Percentiles rank a stretch among this genome's conserved stretches.
Conservation (phyloP, 2,797 vertebrate species). For the Molossus molossus region DNA sequence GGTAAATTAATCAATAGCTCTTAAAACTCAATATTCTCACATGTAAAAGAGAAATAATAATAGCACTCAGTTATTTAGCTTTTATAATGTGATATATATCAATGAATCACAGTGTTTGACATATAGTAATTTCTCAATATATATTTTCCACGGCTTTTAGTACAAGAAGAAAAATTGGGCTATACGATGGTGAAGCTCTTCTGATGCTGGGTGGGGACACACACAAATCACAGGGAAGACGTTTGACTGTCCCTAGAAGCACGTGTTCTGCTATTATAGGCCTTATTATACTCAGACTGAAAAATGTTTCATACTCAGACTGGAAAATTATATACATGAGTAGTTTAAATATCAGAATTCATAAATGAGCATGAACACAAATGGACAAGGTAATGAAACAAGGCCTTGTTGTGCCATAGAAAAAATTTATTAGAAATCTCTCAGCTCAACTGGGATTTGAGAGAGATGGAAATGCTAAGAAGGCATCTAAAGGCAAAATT, state of each 20-base stretch:
- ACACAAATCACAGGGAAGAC: not conserved
- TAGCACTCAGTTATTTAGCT: not conserved
- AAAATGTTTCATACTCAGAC: not conserved
- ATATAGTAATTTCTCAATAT: not conserved
- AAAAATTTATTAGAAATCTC: not conserved
- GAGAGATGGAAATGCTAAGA: not conserved
- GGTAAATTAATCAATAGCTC: not conserved
- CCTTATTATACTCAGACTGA: not conserved
- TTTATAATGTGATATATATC: not conserved
- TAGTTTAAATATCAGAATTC: slow-evolving; percentile 5
- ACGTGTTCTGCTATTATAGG: not conserved
- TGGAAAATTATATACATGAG: not conserved
- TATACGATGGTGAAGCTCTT: not conserved
- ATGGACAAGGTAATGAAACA: not conserved
- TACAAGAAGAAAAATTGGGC: not conserved
- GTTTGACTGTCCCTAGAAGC: not conserved
- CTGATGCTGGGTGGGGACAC: not conserved
- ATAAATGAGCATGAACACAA: not conserved
- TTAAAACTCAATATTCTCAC: not conserved
- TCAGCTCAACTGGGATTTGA: not conserved
- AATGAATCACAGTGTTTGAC: not conserved
- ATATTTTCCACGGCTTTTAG: not conserved
- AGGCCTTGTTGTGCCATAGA: not conserved
- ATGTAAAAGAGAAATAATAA: not conserved
- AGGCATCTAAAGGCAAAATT: not conserved